Conservation (phyloP, 35 echinoderm and acorn worm genomes). For the Chiridota heheva region DNA sequence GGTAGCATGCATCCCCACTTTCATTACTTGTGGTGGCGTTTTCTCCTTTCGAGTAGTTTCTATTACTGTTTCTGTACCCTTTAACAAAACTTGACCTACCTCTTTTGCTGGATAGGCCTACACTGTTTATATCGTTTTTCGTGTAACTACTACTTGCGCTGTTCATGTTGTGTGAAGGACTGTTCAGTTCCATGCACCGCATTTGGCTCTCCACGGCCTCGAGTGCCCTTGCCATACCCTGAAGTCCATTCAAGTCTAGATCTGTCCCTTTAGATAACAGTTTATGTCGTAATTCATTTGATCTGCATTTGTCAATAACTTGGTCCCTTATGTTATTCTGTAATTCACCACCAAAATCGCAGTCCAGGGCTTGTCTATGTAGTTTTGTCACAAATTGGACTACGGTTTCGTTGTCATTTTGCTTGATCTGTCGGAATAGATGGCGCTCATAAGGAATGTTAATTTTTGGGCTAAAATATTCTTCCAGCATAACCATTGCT, state of each 20-base stretch:
- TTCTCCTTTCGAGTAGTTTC: too few relatives aligned
- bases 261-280: not conserved
- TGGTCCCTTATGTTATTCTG: slow-evolving; percentile 4
- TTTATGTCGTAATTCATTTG: not conserved
- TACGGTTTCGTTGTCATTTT: not conserved
- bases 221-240: not conserved
- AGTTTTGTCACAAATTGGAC: slow-evolving; percentile 14
- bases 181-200: slow-evolving; percentile 1
- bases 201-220: not conserved
- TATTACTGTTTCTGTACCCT: too few relatives aligned
- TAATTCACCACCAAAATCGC: not conserved
- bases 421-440: slow-evolving; percentile 33
- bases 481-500: not conserved
- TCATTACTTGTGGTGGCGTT: too few relatives aligned
- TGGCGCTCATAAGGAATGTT: not conserved
- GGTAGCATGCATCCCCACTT: too few relatives aligned
- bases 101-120: too few relatives aligned
- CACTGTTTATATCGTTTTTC: too few relatives aligned
- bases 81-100: too few relatives aligned
- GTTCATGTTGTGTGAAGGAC: too few relatives aligned
- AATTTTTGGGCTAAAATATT: slow-evolving; percentile 3
- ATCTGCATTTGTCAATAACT: not conserved
- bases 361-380: not conserved
- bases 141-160: too few relatives aligned
- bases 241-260: not conserved